Percentiles rank a stretch among this genome's conserved stretches.
These are phyloP conservation scores for Diploscapter pachys DNA, from an alignment of 1,140 invertebrate species.

Conservation along the genomic window DNA sequence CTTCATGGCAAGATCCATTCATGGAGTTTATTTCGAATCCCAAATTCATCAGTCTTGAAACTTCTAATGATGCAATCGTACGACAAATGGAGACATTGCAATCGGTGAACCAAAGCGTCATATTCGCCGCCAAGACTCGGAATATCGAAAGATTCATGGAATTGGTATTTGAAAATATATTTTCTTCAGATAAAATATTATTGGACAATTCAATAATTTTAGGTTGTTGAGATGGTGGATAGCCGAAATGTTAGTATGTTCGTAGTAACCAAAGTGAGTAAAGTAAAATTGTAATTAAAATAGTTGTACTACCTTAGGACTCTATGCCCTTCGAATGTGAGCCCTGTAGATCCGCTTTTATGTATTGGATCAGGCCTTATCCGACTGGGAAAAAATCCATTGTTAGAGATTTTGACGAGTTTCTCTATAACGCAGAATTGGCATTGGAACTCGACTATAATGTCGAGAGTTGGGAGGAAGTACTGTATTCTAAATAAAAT, in stretches of 20 bases:
- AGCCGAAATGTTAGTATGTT: slow-evolving; percentile 28
- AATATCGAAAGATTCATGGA: slow-evolving; percentile 30
- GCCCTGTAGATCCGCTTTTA: slow-evolving; percentile 42
- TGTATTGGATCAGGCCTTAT: slow-evolving; percentile 47
- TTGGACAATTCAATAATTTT: neutral
- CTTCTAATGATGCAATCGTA: slow-evolving; percentile 3
- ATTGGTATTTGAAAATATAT: slow-evolving; percentile 1
- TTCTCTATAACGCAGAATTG: slow-evolving; percentile 32
- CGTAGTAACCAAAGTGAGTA: slow-evolving; percentile 32
- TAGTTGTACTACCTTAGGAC: slow-evolving; percentile 21
- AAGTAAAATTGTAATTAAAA: neutral
- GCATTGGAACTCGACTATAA: slow-evolving; percentile 36
- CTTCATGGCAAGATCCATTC: slow-evolving; percentile 22
- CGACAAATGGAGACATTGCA: slow-evolving; percentile 19
- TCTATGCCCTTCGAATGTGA: slow-evolving; percentile 49
- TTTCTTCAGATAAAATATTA: neutral
- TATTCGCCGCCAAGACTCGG: slow-evolving; percentile 33
- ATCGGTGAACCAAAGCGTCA: slow-evolving; percentile 16
- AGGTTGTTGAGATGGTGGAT: slow-evolving; percentile 29
- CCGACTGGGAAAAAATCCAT: slow-evolving; percentile 28
- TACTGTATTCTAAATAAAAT: slow-evolving; percentile 6
- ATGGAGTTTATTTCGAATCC: neutral
- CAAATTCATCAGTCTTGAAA: slow-evolving; percentile 5
- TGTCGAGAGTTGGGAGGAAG: slow-evolving; percentile 44
- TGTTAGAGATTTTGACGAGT: slow-evolving; percentile 37